Conservation (phyloP, 1,140 invertebrate genomes). For the Zaprionus taronus region DNA sequence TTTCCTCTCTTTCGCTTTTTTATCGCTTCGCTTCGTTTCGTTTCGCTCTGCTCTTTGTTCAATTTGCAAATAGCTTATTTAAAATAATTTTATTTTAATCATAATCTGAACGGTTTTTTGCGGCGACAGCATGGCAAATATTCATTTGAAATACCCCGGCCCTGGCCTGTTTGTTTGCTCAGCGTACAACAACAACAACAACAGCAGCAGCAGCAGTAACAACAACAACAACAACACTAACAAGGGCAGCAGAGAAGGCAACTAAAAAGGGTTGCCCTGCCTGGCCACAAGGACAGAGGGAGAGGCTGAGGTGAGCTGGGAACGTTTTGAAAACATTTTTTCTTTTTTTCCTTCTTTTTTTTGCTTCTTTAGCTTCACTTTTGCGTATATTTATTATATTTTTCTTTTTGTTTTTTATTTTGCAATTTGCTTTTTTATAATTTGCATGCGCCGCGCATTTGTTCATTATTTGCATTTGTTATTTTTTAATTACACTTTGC, state of each 20-base stretch:
- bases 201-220: constrained; percentile 34
- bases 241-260: neutral
- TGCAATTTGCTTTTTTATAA: constrained; percentile 43
- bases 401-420: constrained; percentile 39
- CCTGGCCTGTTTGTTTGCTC: constrained; percentile 44
- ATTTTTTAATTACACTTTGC: constrained; percentile 74
- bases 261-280: constrained; percentile 37
- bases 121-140: constrained; percentile 47
- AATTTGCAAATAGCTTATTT: constrained; percentile 34
- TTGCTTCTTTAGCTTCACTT: constrained; percentile 18
- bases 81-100: constrained; percentile 38
- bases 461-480: constrained; percentile 61
- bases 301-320: constrained; percentile 45
- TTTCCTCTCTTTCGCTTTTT: neutral
- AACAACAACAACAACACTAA: constrained; percentile 43
- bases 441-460: constrained; percentile 37
- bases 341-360: constrained; percentile 29
- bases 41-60: neutral
- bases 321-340: constrained; percentile 41
- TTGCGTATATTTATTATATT: constrained; percentile 38
- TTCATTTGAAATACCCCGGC: constrained; percentile 47
- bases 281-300: constrained; percentile 58
- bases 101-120: constrained; percentile 29
- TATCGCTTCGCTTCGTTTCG: neutral
- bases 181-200: constrained; percentile 51